Percentiles rank a stretch among this genome's conserved stretches.
These are phyloP conservation scores for Gryllus longicercus DNA, from an alignment of 2,888 invertebrate genomes.

Conservation along the genomic window DNA sequence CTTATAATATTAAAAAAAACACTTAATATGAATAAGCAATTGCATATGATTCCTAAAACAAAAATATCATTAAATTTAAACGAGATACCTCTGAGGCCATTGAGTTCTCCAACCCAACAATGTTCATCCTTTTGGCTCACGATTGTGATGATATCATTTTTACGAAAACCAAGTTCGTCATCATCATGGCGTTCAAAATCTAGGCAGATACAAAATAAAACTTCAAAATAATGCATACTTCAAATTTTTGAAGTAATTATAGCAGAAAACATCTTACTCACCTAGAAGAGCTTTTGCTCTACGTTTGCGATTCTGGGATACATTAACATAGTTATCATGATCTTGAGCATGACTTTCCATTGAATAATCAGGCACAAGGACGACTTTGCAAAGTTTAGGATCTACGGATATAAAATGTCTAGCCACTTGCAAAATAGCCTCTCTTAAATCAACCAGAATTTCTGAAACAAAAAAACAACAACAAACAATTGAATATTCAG, in stretches of 20 bases:
- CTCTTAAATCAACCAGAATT: conserved; percentile 93
- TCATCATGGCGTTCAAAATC: conserved; percentile 98
- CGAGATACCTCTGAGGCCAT: conserved; percentile 72
- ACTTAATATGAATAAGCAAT: conserved; percentile 27
- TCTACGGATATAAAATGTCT: conserved; percentile 93
- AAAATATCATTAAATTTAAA: conserved; percentile 25
- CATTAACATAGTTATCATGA: conserved; percentile 92
- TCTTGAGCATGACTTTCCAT: conserved; percentile 94
- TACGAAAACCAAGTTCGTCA: conserved; percentile 96
- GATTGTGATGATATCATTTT: conserved; percentile 97
- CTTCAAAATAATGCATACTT: neutral
- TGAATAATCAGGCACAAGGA: conserved; percentile 86
- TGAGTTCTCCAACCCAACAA: conserved; percentile 97
- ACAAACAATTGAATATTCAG: no score
- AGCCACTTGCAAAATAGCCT: conserved; percentile 90
- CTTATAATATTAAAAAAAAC: no score
- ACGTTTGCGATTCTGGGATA: conserved; percentile 78
- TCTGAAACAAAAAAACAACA: conserved; percentile 51
- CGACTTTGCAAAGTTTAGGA: conserved; percentile 76
- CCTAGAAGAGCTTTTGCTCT: conserved; percentile 90
- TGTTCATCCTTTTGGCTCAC: conserved; percentile 97
- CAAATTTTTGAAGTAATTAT: neutral
- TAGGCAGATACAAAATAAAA: conserved; percentile 39
- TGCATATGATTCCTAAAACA: conserved; percentile 18
- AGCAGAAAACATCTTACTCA: conserved; percentile 41